Evolutionary conservation across 2,888 invertebrate genomes (phyloP), one percentile per base, ranked within the genome.

Genomic region (Hydrotaea cyrtoneurina): DNA sequence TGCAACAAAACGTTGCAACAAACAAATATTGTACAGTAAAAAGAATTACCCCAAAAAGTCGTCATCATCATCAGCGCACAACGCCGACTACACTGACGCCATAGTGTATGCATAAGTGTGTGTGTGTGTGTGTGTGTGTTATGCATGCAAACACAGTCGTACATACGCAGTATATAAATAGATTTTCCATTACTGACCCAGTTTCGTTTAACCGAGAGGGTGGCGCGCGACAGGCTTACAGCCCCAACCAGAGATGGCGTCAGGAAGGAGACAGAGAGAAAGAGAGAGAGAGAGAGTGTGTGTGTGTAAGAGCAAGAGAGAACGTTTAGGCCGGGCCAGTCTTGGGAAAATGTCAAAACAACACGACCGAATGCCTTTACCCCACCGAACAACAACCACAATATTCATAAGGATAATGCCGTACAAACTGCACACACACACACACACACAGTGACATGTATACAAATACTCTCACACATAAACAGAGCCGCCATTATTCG

Each of bases 121-220:
- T 31, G 31, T 31, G 7, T 31, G 31, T 31, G 31, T 31, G 43
- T 43, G 46, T 62, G 4, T 19, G 46, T 7, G 59, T 15, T 64
- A 62, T 46, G 66, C 21, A 69, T 3, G 50, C 2, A 71, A 4
- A 21, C 17, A 2, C 23, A 55, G 4, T 46, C 57, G 64, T 1
- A 21, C 26, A 2, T 17, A 64, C 13, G 46, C 57, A 59, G 39
- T 50, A 59, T 85, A 82, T 74, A 85, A 85, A 86, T 86, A 85
- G 85, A 82, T 78, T 87, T 87, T 86, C 55, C 87, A 87, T 85
- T 86, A 87, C 87, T 87, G 87, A 87, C 87, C 87, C 82, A 87
- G 87, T 86, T 85, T 85, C 55, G 0, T 7, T 26, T 10, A 59
- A 26, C 59, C 43, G 59, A n/a, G 23, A 5, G 75, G 26, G 55